These are phyloP conservation scores for Ficedula albicollis DNA, from an alignment of 2,797 vertebrate genomes.

Conservation along the genomic window DNA sequence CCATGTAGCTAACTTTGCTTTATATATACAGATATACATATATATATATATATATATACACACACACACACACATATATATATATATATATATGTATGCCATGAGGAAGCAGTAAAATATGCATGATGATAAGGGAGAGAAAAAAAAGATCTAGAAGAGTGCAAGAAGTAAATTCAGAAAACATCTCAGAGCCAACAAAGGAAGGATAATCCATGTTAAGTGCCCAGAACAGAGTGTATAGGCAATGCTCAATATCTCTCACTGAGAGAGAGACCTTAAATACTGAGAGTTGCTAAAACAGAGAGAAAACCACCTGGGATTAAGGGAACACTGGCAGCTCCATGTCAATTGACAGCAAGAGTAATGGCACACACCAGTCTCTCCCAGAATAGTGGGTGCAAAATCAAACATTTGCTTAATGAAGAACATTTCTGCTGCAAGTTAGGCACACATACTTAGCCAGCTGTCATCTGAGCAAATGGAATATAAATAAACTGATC, in stretches of 20 bases:
- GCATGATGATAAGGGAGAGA: background rate
- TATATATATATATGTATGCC: background rate
- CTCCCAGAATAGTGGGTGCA: background rate
- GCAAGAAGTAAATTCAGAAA: background rate
- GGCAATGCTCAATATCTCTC: background rate
- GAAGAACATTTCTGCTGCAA: background rate
- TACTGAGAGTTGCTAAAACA: background rate
- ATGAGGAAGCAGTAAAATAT: background rate
- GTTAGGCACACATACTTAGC: background rate
- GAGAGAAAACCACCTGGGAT: background rate
- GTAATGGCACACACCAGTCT: background rate
- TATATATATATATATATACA: too few species aligned
- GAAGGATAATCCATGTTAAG: background rate
- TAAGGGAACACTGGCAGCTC: background rate
- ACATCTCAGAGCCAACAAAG: background rate
- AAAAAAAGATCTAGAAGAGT: background rate
- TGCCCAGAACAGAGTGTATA: background rate
- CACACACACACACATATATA: too few species aligned
- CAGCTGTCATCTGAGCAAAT: background rate
- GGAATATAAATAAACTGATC: background rate
- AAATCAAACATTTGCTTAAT: background rate
- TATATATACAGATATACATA: background rate
- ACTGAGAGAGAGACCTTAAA: background rate
- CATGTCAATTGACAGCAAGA: background rate
- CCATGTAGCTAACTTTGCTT: background rate